A percentile compares a stretch with the other conserved stretches of the same genome.
Evolutionary conservation across 2,113 vertebrate genomes (phyloP).

Genomic region (Pteropus alecto): DNA sequence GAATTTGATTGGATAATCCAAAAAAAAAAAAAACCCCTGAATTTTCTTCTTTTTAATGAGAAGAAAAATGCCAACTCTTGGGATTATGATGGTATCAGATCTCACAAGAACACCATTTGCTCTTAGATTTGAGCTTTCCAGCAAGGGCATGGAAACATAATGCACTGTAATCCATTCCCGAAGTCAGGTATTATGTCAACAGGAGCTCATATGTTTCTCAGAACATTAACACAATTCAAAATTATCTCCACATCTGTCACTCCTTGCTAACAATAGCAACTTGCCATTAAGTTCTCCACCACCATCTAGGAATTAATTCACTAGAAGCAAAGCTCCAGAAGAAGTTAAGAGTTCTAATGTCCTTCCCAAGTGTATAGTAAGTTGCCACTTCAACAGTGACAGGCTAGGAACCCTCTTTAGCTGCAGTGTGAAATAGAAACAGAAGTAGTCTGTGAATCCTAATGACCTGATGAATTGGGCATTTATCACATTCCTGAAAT

Average conservation of each 20-base stretch:
- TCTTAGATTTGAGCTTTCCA: constrained; percentile 46
- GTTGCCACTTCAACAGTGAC: background rate
- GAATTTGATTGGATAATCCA: constrained; percentile 62
- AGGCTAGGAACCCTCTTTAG: background rate
- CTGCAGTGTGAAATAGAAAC: background rate
- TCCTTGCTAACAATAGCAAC: constrained; percentile 54
- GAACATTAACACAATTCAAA: constrained; percentile 61
- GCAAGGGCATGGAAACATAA: constrained; percentile 48
- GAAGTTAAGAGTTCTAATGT: background rate
- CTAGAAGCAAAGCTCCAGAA: background rate
- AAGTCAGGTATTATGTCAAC: constrained; percentile 63
- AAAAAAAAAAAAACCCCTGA: constrained; percentile 12
- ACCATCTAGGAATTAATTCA: constrained; percentile 26
- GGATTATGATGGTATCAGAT: background rate
- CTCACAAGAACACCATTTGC: constrained; percentile 13
- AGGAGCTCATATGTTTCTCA: constrained; percentile 52
- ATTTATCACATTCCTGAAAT: background rate
- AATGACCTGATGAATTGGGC: background rate
- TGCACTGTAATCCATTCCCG: constrained; percentile 44
- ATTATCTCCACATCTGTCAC: constrained; percentile 51
- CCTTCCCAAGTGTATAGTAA: background rate
- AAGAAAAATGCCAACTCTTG: background rate
- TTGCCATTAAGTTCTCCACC: background rate
- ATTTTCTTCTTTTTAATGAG: constrained; percentile 29
- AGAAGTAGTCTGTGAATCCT: background rate